Evolutionary conservation across 2,888 invertebrate genomes (phyloP), one percentile per base, ranked within the genome.

Genomic region (Limenitis camilla): DNA sequence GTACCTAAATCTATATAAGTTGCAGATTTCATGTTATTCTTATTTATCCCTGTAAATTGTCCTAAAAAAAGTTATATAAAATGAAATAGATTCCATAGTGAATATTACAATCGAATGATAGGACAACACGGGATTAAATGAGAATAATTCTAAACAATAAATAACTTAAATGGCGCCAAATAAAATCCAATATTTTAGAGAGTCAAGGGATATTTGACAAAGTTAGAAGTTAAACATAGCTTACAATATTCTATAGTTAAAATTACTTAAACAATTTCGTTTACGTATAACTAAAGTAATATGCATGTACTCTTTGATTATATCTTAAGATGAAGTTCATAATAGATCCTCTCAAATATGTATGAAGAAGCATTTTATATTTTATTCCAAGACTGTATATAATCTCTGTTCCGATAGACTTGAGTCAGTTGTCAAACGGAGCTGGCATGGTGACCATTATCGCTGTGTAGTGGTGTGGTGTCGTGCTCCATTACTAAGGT

Each of bases 221-320:
- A n/a, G n/a, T 40, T 54, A 42, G 33, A 49, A 44, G 33, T 52
- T 31, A 29, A 36, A 9, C 33, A 32, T 40, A 32, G 42, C 28
- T 40, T 49, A 11, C 7, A 45, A 6, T 29, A 32, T 45, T 40
- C 32, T 49, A 41, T 6, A n/a, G 36, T 44, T 50, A 54, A 46
- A 56, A 52, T 43, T 52, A 53, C 50, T 53, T 52, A 54, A 47
- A 91, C 90, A 52, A 79, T n/a, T n/a, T n/a, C n/a, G n/a, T n/a
- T 63, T 66, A 66, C 64, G n/a, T n/a, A n/a, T n/a, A n/a, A n/a
- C n/a, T n/a, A n/a, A n/a, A n/a, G n/a, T n/a, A n/a, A n/a, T n/a
- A n/a, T n/a, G n/a, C n/a, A n/a, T n/a, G n/a, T n/a, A n/a, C n/a
- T n/a, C n/a, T n/a, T n/a, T n/a, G n/a, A n/a, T n/a, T n/a, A n/a